A percentile compares a stretch with the other conserved stretches of the same genome.
These are phyloP conservation scores for Corydoras sp. DNA, from an alignment of 2,113 vertebrate species.

Conservation along the genomic window DNA sequence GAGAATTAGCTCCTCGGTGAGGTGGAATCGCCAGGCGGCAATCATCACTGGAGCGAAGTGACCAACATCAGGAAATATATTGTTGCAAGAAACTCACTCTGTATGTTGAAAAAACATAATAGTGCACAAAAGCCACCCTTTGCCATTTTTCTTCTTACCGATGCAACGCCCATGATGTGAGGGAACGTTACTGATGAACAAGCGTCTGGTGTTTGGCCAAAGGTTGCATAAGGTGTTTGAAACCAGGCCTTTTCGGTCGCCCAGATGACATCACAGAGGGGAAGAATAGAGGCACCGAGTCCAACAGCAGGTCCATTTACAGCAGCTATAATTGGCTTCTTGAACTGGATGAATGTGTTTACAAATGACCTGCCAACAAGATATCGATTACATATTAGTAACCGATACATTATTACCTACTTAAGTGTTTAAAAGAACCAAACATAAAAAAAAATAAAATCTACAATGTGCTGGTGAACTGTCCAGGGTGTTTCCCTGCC, in stretches of 20 bases:
- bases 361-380: slow-evolving; percentile 82
- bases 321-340: slow-evolving; percentile 95
- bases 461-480: too few relatives aligned
- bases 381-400: slow-evolving; percentile 15
- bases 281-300: slow-evolving; percentile 88
- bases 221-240: slow-evolving; percentile 91
- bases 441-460: too few relatives aligned
- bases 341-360: slow-evolving; percentile 97
- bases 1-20: too few relatives aligned
- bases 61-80: too few relatives aligned
- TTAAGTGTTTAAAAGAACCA: too few relatives aligned
- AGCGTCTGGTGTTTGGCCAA: slow-evolving; percentile 92
- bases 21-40: too few relatives aligned
- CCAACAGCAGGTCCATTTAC: slow-evolving; percentile 93
- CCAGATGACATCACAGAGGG: slow-evolving; percentile 96
- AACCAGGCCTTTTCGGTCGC: slow-evolving; percentile 99
- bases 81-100: too few relatives aligned
- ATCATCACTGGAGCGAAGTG: too few relatives aligned
- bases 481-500: too few relatives aligned
- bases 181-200: slow-evolving; percentile 93
- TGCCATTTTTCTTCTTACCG: slow-evolving; percentile 71
- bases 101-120: too few relatives aligned
- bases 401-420: too few relatives aligned
- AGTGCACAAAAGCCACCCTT: too few relatives aligned
- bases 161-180: slow-evolving; percentile 89